Evolutionary conservation across 2,113 vertebrate genomes (phyloP).

Genomic region (Trinectes maculatus): DNA sequence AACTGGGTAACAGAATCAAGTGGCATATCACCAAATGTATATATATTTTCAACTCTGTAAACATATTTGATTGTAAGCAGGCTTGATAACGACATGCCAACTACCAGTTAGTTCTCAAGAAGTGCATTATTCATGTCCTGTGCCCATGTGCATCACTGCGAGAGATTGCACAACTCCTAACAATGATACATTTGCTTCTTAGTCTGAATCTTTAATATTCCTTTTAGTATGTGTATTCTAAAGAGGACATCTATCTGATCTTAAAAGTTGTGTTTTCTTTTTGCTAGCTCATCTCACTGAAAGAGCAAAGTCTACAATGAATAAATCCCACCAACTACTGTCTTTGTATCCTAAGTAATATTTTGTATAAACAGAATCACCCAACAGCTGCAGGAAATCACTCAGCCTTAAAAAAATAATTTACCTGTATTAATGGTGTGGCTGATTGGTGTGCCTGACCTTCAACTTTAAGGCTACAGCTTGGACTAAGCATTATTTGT

Average conservation of each 20-base stretch:
- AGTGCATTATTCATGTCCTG: neutral
- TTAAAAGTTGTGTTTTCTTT: neutral
- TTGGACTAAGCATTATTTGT: neutral
- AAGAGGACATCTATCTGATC: neutral
- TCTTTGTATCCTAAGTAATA: neutral
- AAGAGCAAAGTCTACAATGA: neutral
- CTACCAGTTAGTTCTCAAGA: neutral
- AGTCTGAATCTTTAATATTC: neutral
- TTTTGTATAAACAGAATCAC: neutral
- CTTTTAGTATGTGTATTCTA: neutral
- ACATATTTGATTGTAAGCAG: neutral
- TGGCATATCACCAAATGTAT: neutral
- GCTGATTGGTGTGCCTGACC: neutral
- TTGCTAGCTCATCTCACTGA: neutral
- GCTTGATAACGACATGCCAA: neutral
- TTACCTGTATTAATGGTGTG: neutral
- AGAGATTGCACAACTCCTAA: too few species aligned
- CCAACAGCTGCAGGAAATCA: neutral
- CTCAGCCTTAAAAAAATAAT: neutral
- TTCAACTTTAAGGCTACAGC: neutral
- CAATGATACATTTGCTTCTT: neutral
- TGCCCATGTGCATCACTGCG: neutral
- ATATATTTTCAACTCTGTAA: neutral
- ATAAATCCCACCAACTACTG: neutral
- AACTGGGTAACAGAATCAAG: constrained; percentile 67